Evolutionary conservation across 1,140 invertebrate species (phyloP).

Genomic region (Dermatophagoides farinae): DNA sequence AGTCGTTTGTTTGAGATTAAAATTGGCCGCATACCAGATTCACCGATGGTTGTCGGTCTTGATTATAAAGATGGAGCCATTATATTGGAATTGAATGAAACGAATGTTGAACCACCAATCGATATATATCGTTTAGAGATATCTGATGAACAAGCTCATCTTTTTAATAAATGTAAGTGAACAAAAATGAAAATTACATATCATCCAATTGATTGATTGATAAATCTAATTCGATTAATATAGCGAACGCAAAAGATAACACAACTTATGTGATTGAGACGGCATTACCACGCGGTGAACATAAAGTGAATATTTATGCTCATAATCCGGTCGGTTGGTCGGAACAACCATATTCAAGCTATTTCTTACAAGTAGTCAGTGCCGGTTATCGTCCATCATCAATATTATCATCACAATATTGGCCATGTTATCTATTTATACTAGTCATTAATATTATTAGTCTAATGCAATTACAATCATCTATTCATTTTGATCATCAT

Average conservation of each 20-base stretch:
- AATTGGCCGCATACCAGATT: slow-evolving; percentile 1
- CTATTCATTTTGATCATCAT: no score
- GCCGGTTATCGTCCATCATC: background rate
- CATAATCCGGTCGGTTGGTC: slow-evolving; percentile 16
- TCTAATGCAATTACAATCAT: no score
- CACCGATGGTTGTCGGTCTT: background rate
- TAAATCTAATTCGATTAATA: no score
- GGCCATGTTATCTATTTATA: background rate
- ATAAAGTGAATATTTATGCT: slow-evolving; percentile 7
- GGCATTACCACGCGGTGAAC: slow-evolving; percentile 10
- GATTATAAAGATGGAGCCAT: slow-evolving; percentile 1
- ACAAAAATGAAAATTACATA: background rate
- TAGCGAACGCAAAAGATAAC: background rate
- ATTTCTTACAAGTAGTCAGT: background rate
- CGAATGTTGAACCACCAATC: slow-evolving; percentile 5
- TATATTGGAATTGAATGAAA: slow-evolving; percentile 3
- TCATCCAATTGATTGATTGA: background rate
- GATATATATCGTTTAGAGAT: slow-evolving; percentile 14
- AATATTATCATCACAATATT: background rate
- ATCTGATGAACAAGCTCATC: background rate
- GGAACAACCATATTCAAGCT: background rate
- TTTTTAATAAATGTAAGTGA: slow-evolving; percentile 9
- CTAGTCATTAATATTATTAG: background rate
- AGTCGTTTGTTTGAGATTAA: background rate
- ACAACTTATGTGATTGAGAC: slow-evolving; percentile 10